Evolutionary conservation across 2,113 vertebrate genomes (phyloP).

Genomic region (Cheirogaleus medius): DNA sequence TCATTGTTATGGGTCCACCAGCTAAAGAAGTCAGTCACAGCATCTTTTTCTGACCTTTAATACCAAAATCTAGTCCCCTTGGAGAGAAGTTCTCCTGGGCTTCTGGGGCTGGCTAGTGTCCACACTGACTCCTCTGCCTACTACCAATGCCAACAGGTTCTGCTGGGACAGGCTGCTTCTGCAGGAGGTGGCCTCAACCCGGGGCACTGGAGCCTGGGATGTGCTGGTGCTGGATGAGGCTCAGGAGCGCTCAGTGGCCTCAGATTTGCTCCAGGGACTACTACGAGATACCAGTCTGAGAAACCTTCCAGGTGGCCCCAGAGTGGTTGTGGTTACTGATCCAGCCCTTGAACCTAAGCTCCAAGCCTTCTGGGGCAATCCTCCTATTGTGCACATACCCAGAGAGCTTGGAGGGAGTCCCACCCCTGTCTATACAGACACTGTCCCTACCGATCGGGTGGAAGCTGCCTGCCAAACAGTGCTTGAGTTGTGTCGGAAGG

Average conservation of each 20-base stretch:
- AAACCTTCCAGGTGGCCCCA: conserved; percentile 31
- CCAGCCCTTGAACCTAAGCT: conserved; percentile 86
- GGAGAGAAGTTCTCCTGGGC: background rate
- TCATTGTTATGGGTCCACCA: background rate
- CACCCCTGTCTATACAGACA: conserved; percentile 80
- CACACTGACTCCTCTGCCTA: conserved; percentile 31
- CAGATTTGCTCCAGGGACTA: conserved; percentile 93
- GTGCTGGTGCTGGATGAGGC: conserved; percentile 94
- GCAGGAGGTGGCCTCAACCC: conserved; percentile 94
- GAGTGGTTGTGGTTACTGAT: conserved; percentile 89
- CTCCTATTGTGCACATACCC: conserved; percentile 80
- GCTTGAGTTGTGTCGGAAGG: conserved; percentile 86
- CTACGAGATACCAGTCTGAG: conserved; percentile 85
- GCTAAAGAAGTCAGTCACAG: background rate
- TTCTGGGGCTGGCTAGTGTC: background rate
- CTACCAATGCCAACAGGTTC: conserved; percentile 86
- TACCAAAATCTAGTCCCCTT: background rate
- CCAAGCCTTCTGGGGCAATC: conserved; percentile 83
- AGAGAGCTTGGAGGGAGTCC: background rate
- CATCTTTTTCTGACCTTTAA: background rate
- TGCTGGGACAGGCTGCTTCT: conserved; percentile 94
- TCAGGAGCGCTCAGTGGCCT: conserved; percentile 94
- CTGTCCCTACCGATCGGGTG: conserved; percentile 68
- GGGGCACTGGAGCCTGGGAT: conserved; percentile 89
- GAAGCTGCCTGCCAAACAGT: conserved; percentile 88